phyloP scores from a whole-genome alignment of 2,797 vertebrate species.

The Paguma larvata region DNA sequence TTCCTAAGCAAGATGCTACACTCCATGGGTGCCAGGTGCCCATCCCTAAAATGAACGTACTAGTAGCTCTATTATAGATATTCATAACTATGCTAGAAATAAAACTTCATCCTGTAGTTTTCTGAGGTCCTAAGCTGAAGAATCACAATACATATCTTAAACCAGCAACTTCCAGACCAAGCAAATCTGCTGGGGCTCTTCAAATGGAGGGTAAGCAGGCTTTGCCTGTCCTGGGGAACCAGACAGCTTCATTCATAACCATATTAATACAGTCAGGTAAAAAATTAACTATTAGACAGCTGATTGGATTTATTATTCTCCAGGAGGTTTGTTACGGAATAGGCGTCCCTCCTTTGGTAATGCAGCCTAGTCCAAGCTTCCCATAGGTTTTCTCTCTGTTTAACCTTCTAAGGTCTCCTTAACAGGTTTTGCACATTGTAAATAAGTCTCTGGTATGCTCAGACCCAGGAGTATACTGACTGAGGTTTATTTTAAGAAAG shows the following conservation, averaged over 20 bases:
- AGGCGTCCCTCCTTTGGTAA: not conserved
- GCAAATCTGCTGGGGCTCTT: not conserved
- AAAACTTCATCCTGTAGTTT: not conserved
- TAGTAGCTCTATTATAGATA: not conserved
- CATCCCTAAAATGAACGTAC: not conserved
- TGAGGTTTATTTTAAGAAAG: conserved; percentile 69
- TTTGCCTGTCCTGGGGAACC: not conserved
- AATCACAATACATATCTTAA: not conserved
- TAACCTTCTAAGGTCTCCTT: conserved; percentile 65
- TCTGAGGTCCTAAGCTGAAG: not conserved
- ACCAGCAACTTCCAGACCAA: not conserved
- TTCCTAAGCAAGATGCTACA: not conserved
- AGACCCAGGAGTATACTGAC: conserved; percentile 58
- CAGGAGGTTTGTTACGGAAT: not conserved
- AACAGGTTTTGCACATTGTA: conserved; percentile 63
- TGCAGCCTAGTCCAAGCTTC: conserved; percentile 6
- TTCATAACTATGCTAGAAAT: not conserved
- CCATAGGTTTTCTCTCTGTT: not conserved
- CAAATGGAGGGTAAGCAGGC: rapidly evolving
- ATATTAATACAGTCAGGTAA: not conserved
- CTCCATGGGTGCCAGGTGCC: not conserved
- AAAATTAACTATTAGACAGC: not conserved
- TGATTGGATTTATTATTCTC: conserved; percentile 18
- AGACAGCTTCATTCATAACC: not conserved
- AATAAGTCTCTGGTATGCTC: conserved; percentile 62